These are phyloP conservation scores for Zeugodacus cucurbitae DNA, from an alignment of 1,140 invertebrate species.

Conservation along the genomic window DNA sequence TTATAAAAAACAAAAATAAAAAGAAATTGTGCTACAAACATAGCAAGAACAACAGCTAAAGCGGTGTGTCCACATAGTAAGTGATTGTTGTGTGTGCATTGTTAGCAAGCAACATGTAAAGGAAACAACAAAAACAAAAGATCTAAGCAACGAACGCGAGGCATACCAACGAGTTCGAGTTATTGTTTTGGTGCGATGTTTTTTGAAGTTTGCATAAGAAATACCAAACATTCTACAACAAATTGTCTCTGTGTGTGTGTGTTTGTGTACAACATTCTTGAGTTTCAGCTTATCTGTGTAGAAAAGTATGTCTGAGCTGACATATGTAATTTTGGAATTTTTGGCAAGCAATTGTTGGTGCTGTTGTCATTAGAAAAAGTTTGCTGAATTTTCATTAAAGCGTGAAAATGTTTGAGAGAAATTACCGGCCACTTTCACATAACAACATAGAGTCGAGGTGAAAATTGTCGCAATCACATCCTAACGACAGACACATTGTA, in stretches of 20 bases:
- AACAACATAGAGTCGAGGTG: not conserved
- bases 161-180: not conserved
- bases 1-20: not conserved
- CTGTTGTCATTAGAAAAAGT: no score
- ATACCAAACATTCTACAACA: conserved; percentile 27
- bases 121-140: conserved; percentile 21
- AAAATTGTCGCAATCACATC: not conserved
- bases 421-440: not conserved
- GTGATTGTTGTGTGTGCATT: not conserved
- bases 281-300: not conserved
- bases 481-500: not conserved
- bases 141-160: not conserved
- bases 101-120: not conserved
- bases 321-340: not conserved
- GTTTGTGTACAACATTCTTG: not conserved
- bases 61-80: not conserved
- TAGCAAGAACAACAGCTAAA: not conserved
- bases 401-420: no score
- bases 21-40: conserved; percentile 1
- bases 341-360: not conserved
- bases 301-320: not conserved
- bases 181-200: conserved; percentile 14
- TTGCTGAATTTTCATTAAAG: no score
- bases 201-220: conserved; percentile 24
- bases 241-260: not conserved